Base-by-base conservation (phyloP, 92 coral and sea anemone genomes). In the Phenganax subtilis region DNA sequence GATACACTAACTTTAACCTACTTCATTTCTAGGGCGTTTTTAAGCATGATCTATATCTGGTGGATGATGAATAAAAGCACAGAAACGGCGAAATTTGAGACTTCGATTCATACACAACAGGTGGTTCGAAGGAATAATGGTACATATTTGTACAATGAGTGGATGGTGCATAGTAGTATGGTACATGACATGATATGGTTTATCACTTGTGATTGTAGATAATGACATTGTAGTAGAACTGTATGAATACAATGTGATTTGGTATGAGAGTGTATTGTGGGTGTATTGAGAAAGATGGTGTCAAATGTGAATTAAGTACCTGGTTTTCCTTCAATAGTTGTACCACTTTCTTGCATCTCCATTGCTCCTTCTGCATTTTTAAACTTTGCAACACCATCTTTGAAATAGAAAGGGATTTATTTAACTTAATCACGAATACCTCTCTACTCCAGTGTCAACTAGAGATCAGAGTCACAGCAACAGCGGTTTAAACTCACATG, bases 341-440 rank as follows among this genome's bases (percentile, higher is more conserved):
- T 37, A 68, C 73, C 37, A 17, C 73, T 68, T 12, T 37, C 73
- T 9, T 68, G 73, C 73, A 27, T 68, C 54, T 68, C 73, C 73
- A 68, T 68, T 17, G 12, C 73, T 7, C 73, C 54, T 28, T 68
- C 73, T 16, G 47, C 16, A 29, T 37, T 68, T 11, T 68, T n/a
- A 68, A 28, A 68, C 47, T 53, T 68, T 37, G 53, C 73, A 9
- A 51, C 73, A 68, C n/a, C 73, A 68, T 53, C 73, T 68, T 37
- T 37, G 47, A 37, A 37, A 37, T 37, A 37, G 28, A 12, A 61
- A 7, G 28, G 5, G 67, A 5, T 59, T 16, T 12, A n/a, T 0
- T 27, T 9, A 10, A 11, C 9, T 68, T 7, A 61, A 61, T 17
- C 25, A 8, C 8, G 7, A 12, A 61, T 61, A 28, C 8, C 7